Evolutionary conservation across 2,888 invertebrate species (phyloP).

Genomic region (Chironomus tentans): DNA sequence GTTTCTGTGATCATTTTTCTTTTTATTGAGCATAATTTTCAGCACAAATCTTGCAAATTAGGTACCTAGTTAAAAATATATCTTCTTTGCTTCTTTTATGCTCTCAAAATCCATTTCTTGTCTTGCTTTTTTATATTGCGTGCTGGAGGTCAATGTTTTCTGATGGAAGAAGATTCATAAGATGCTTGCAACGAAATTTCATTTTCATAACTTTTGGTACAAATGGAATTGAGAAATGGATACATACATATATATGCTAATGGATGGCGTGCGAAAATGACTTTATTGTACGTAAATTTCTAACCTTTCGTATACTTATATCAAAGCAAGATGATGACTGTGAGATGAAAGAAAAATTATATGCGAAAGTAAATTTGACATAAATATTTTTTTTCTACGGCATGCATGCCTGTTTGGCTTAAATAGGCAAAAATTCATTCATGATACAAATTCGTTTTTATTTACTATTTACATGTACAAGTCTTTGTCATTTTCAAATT

Average conservation of each 20-base stretch:
- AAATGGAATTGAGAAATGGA: neutral
- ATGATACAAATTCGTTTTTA: neutral
- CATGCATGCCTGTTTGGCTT: no score
- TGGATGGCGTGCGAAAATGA: neutral
- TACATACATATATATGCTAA: neutral
- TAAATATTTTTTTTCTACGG: no score
- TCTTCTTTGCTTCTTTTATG: neutral
- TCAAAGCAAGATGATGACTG: no score
- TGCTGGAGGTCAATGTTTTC: neutral
- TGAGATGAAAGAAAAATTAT: neutral
- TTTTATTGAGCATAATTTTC: neutral
- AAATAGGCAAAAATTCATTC: neutral
- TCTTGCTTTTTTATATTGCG: no score
- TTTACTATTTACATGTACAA: no score
- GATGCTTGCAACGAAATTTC: neutral
- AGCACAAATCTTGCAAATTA: neutral
- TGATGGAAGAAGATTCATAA: neutral
- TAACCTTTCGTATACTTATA: no score
- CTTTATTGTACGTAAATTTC: neutral
- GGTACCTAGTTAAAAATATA: neutral
- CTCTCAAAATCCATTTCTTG: neutral
- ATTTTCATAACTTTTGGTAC: neutral
- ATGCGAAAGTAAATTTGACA: neutral
- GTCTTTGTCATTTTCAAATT: no score
- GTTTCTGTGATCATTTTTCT: neutral